phyloP scores from a whole-genome alignment of 2,888 invertebrate species.

The Tholera decimalis region DNA sequence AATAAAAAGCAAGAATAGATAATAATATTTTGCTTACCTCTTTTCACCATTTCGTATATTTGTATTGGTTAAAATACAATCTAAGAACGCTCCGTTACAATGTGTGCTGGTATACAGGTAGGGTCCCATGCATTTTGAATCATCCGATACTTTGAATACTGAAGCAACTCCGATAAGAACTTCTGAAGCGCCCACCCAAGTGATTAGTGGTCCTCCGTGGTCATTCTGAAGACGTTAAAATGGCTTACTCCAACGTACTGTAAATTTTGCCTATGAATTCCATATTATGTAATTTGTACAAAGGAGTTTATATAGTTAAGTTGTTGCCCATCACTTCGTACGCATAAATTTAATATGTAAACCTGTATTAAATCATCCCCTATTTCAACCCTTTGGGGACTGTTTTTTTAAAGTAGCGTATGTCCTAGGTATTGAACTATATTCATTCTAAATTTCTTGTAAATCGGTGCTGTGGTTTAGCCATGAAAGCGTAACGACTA shows the following conservation, averaged over 20 bases:
- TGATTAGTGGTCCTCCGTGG: conserved; percentile 79
- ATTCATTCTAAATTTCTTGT: too few species aligned
- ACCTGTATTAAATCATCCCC: too few species aligned
- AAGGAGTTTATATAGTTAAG: too few species aligned
- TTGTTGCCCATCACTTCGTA: too few species aligned
- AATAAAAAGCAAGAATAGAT: not conserved
- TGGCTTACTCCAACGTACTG: conserved; percentile 10
- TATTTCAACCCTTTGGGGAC: too few species aligned
- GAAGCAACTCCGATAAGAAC: conserved; percentile 78
- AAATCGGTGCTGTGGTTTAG: too few species aligned
- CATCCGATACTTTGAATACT: conserved; percentile 69
- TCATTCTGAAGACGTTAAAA: conserved; percentile 72
- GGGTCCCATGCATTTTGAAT: conserved; percentile 72
- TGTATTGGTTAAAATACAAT: conserved; percentile 67
- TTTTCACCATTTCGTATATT: not conserved
- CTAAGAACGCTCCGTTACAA: conserved; percentile 73
- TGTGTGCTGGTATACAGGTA: conserved; percentile 78
- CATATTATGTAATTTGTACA: not conserved
- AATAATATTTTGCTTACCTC: conserved; percentile 20
- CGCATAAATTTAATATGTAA: too few species aligned
- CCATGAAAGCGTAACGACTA: too few species aligned
- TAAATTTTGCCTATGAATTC: not conserved
- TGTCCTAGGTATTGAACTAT: too few species aligned
- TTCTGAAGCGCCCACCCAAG: conserved; percentile 71
- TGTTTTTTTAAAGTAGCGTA: too few species aligned